A percentile compares a stretch with the other conserved stretches of the same genome.
Evolutionary conservation across 92 coral and sea anemone species (phyloP).

Genomic region (Isaurus tuberculatus): DNA sequence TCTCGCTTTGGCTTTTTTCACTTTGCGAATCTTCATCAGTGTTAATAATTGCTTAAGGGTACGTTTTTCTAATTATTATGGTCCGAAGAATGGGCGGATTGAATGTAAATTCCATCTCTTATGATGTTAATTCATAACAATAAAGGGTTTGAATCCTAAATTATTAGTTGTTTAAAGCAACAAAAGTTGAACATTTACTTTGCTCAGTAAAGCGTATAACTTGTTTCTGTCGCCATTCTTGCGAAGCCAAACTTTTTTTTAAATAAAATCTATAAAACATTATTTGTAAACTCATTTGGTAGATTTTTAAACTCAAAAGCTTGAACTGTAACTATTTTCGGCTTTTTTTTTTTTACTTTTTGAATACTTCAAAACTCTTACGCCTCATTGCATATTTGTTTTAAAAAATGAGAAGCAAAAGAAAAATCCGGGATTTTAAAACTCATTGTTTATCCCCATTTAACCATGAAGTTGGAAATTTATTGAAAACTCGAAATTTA

Average conservation of each 20-base stretch:
- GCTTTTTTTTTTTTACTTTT: background rate
- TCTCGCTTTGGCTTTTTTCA: background rate
- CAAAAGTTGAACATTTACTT: background rate
- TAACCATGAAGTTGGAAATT: background rate
- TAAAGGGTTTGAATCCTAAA: background rate
- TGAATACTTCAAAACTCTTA: background rate
- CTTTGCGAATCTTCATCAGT: background rate
- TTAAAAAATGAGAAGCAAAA: background rate
- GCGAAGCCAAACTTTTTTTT: background rate
- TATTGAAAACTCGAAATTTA: background rate
- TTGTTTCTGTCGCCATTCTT: background rate
- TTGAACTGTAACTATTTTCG: background rate
- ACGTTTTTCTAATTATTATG: background rate
- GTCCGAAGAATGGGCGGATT: background rate
- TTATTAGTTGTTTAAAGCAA: background rate
- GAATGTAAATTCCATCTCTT: background rate
- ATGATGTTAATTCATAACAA: background rate
- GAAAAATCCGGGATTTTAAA: background rate
- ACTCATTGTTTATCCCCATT: constrained; percentile 22
- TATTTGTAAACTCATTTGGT: background rate
- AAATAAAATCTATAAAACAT: background rate
- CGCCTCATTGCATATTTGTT: background rate
- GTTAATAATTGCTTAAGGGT: background rate
- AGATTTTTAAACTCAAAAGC: background rate
- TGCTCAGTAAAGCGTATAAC: background rate